A percentile compares a stretch with the other conserved stretches of the same genome.
Evolutionary conservation across 2,113 vertebrate genomes (phyloP).

Genomic region (Micronisus gabar): DNA sequence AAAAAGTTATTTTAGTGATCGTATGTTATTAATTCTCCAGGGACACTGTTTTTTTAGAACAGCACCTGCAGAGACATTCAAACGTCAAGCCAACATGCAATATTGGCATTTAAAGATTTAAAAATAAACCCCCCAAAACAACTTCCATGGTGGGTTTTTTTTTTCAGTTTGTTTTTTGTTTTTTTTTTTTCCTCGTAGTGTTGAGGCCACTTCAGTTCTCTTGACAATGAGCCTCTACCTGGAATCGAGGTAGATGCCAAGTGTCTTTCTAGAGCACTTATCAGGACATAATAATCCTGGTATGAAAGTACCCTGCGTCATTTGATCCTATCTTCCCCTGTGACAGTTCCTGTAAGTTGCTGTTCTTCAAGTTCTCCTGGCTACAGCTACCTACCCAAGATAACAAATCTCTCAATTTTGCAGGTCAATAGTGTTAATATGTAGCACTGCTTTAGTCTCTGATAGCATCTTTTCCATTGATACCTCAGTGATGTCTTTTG

Average conservation of each 20-base stretch:
- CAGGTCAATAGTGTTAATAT: not conserved
- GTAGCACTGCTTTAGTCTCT: not conserved
- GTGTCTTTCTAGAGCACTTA: not conserved
- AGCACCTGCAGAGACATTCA: slow-evolving; percentile 11
- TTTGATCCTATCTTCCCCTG: not conserved
- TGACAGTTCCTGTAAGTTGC: not conserved
- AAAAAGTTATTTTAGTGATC: slow-evolving; percentile 62
- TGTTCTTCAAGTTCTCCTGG: not conserved
- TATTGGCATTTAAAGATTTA: not conserved
- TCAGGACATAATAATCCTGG: not conserved
- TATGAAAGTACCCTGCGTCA: not conserved
- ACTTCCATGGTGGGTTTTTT: not conserved
- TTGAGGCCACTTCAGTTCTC: not conserved
- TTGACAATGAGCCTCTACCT: not conserved
- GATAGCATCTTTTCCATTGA: not conserved
- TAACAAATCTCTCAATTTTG: not conserved
- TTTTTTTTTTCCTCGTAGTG: not conserved
- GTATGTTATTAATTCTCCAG: slow-evolving; percentile 62
- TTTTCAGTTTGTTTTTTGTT: too few species aligned
- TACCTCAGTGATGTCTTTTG: not conserved
- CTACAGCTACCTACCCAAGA: not conserved
- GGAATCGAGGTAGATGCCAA: not conserved
- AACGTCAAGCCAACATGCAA: not conserved
- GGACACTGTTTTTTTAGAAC: slow-evolving; percentile 40
- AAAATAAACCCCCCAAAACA: not conserved